Evolutionary conservation across 2,797 vertebrate species (phyloP), one percentile per base, ranked within the genome.

Genomic region (Forpus xanthops): DNA sequence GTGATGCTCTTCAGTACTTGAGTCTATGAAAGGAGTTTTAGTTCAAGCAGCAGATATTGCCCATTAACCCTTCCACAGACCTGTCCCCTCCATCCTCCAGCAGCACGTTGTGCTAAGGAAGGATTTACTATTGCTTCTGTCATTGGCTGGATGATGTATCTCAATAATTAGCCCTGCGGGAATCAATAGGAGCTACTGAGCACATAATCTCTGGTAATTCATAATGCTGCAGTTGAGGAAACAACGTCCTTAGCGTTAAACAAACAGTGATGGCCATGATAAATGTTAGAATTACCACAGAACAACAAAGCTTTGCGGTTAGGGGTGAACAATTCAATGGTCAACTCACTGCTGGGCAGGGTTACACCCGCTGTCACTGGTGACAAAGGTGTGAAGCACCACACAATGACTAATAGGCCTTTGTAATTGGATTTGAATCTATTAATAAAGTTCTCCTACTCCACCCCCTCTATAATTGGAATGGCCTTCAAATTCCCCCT

Each of bases 371-470:
- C 19, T 56, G 80, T 12, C 58, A 6, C 1, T 0, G 12, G 9
- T 6, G 58, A 62, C 83, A 86, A 8, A 44, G 67, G 64, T n/a
- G 35, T 42, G 66, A 64, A 62, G 52, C 58, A 4, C 74, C 28
- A 17, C 9, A 20, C 42, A 5, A 4, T 35, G 72, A 53, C 81
- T 89, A 79, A 87, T 31, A 33, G 1, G 15, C 77, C 49, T 62
- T 94, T 39, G 83, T 96, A 95, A 96, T 96, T 95, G 72, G 62
- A 79, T 95, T 95, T 85, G 91, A 91, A 93, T 87, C 95, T 94
- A 94, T 93, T 96, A 95, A 92, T 91, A 72, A 91, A 96, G 55
- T 95, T 97, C 88, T 75, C 82, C 74, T 90, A 81, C 96, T 68
- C 92, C 82, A 86, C 78, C 94, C 87, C 83, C 94, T 92, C 94